Evolutionary conservation across 2,113 vertebrate species (phyloP).

Genomic region (Oryzias melastigma): DNA sequence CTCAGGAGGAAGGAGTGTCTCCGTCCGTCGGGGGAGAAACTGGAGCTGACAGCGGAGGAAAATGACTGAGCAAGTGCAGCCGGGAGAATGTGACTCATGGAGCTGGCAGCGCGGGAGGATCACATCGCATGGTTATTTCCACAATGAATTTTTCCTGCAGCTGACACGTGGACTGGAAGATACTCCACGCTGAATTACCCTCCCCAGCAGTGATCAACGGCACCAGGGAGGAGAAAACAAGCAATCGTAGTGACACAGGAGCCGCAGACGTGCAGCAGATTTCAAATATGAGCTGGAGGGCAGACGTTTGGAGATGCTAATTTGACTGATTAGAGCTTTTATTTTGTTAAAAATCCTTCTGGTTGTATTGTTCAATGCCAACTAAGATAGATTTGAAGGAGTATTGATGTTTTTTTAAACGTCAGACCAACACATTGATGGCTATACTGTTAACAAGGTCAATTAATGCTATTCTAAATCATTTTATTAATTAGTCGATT

Average conservation of each 20-base stretch:
- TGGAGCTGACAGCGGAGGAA: background rate
- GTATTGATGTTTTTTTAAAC: too few relatives aligned
- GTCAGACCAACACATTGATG: too few relatives aligned
- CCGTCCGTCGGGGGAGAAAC: background rate
- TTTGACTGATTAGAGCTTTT: too few relatives aligned
- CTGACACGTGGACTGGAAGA: background rate
- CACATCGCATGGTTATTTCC: slow-evolving; percentile 2
- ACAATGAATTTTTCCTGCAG: background rate
- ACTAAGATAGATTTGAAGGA: too few relatives aligned
- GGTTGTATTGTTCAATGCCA: too few relatives aligned
- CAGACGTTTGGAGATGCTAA: too few relatives aligned
- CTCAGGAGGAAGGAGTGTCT: slow-evolving; percentile 6
- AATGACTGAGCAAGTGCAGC: slow-evolving; percentile 4
- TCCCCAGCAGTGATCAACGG: background rate
- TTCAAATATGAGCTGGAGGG: too few relatives aligned
- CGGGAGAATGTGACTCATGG: slow-evolving; percentile 4
- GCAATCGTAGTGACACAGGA: background rate
- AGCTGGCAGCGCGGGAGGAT: slow-evolving; percentile 10
- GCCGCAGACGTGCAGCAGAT: background rate
- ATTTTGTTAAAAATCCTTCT: too few relatives aligned
- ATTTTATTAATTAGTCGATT: too few relatives aligned
- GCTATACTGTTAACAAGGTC: too few relatives aligned
- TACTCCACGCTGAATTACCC: background rate
- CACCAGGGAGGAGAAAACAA: background rate
- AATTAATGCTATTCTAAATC: too few relatives aligned